These are phyloP conservation scores for Brachyopa scutellaris DNA, from an alignment of 2,888 invertebrate species.

Conservation along the genomic window DNA sequence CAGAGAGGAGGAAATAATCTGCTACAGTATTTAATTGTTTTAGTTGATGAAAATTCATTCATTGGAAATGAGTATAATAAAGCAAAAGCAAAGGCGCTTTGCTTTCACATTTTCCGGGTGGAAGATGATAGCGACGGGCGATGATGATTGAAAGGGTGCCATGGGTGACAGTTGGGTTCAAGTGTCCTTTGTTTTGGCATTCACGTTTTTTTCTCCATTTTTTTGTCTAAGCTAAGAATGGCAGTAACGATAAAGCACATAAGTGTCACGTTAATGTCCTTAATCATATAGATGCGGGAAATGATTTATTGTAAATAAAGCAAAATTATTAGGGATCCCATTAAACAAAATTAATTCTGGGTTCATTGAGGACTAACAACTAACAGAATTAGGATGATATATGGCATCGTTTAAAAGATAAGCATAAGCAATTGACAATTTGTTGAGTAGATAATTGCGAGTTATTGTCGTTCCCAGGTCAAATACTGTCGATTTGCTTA, in stretches of 20 bases:
- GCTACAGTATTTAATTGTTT: constrained; percentile 66
- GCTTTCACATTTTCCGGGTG: constrained; percentile 29
- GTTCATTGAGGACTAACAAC: constrained; percentile 24
- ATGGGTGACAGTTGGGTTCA: constrained; percentile 61
- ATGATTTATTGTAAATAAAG: constrained; percentile 55
- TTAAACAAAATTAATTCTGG: constrained; percentile 43
- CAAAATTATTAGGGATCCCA: constrained; percentile 42
- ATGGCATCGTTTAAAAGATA: constrained; percentile 5
- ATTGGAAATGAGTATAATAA: constrained; percentile 69
- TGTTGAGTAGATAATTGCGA: constrained; percentile 25
- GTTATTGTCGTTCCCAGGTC: background rate
- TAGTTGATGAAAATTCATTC: constrained; percentile 70
- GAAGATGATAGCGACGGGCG: background rate
- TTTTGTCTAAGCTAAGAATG: background rate
- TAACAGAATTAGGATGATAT: constrained; percentile 3
- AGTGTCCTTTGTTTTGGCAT: constrained; percentile 48
- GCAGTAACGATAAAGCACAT: constrained; percentile 51
- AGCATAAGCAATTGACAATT: constrained; percentile 15
- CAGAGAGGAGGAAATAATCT: constrained; percentile 48
- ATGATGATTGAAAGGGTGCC: constrained; percentile 64
- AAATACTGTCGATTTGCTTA: background rate
- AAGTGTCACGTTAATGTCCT: constrained; percentile 60
- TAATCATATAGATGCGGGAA: constrained; percentile 29
- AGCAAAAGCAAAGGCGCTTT: constrained; percentile 34
- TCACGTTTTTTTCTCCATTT: background rate